Conservation (phyloP, 2,113 vertebrate species). For the Myiopsitta monachus region DNA sequence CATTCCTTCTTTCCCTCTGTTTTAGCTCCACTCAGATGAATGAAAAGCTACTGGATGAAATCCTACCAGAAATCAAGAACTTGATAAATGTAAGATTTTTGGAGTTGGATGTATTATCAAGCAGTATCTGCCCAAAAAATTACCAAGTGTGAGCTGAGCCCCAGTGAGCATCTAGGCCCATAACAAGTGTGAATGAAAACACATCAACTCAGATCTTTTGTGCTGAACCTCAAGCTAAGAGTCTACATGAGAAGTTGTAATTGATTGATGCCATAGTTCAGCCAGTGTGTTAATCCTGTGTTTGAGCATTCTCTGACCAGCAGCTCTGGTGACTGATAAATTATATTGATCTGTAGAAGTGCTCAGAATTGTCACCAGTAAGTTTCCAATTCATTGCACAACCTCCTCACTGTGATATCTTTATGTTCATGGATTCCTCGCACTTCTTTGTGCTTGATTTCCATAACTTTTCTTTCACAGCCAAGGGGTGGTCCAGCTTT, state of each 20-base stretch:
- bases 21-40: background rate
- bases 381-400: background rate
- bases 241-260: background rate
- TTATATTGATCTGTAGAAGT: background rate
- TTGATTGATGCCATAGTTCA: background rate
- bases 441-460: background rate
- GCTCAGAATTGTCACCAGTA: background rate
- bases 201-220: background rate
- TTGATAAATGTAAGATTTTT: conserved; percentile 54
- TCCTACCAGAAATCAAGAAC: conserved; percentile 46
- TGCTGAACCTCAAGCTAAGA: background rate
- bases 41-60: background rate
- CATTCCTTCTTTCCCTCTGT: background rate
- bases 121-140: background rate
- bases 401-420: background rate
- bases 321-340: background rate
- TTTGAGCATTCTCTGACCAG: background rate
- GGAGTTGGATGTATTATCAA: rapidly evolving
- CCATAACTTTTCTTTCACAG: background rate
- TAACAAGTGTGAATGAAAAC: background rate
- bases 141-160: background rate
- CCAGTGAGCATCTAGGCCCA: background rate
- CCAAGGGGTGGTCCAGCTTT: background rate
- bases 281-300: background rate
- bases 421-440: background rate